phyloP scores from a whole-genome alignment of 2,113 vertebrate species.

The Zeus faber region DNA sequence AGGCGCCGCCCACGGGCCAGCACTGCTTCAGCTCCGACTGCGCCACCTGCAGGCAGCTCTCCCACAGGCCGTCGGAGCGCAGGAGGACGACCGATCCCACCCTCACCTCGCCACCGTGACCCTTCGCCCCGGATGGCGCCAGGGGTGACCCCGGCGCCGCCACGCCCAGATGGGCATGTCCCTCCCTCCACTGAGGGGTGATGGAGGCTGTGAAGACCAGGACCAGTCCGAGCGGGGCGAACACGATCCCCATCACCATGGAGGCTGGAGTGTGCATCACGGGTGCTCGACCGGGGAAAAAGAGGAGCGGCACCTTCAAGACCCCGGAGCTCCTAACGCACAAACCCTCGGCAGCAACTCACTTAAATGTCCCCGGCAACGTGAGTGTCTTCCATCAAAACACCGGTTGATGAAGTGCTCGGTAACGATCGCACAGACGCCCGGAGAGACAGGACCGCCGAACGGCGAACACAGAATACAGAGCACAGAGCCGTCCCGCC shows the following conservation, averaged over 20 bases:
- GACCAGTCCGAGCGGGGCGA: slow-evolving; percentile 76
- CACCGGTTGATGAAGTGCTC: no score
- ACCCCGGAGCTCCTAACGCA: slow-evolving; percentile 4
- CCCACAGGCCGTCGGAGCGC: slow-evolving; percentile 77
- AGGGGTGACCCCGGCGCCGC: slow-evolving; percentile 29
- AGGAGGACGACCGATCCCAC: slow-evolving; percentile 56
- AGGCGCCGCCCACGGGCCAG: slow-evolving; percentile 71
- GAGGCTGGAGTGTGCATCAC: slow-evolving; percentile 75
- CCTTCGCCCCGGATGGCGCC: slow-evolving; percentile 34
- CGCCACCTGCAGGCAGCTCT: slow-evolving; percentile 77
- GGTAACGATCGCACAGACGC: no score
- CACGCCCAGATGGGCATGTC: slow-evolving; percentile 58
- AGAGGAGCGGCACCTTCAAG: neutral
- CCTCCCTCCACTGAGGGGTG: slow-evolving; percentile 79
- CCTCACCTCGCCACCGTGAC: slow-evolving; percentile 33
- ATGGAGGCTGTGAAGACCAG: slow-evolving; percentile 77
- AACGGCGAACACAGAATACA: no score
- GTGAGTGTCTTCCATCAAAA: no score
- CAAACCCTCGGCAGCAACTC: no score
- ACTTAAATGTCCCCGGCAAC: no score
- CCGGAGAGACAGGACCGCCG: no score
- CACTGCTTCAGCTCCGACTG: slow-evolving; percentile 75
- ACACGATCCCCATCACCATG: slow-evolving; percentile 79
- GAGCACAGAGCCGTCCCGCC: no score
- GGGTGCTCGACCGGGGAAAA: neutral